Evolutionary conservation across 2,113 vertebrate genomes (phyloP), one percentile per base, ranked within the genome.

Genomic region (Cyanistes caeruleus): DNA sequence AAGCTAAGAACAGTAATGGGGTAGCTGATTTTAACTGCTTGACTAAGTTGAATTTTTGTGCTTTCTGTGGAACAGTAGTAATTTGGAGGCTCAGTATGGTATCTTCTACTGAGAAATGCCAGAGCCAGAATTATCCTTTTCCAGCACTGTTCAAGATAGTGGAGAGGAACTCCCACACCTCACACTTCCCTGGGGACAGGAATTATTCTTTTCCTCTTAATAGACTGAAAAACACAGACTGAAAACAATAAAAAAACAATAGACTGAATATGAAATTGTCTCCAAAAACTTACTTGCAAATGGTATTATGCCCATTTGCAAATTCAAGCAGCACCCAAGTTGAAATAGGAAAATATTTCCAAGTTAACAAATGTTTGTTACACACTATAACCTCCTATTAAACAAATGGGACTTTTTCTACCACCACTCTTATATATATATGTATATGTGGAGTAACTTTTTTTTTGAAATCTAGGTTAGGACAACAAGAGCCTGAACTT

Each of bases 401-500:
- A 90, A 64, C 13, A 68, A 59, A 60, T 3, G 28, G 2, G 39
- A 44, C n/a, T 69, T 90, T 81, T 89, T 27, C 44, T 62, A 64
- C 23, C 30, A 78, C 24, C 30, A 33, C 22, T 56, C 31, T 7
- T 39, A 39, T 10, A 22, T 43, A 10, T 44, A 9, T 43, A 78
- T 64, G 6, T 20, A 35, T 7, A 65, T 6, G 23, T 19, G 33
- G 48, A 84, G n/a, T 19, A 93, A 87, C 27, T 79, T 89, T 78
- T 70, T 43, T 43, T 55, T 43, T 10, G 3, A 94, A 97, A 97
- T 94, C 52, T 94, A 95, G 88, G 87, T 96, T 93, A 90, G 67
- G 60, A 94, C 67, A 95, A 96, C 37, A 91, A 84, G 19, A 97
- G 59, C 78, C 95, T 97, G 97, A 94, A 96, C 89, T 97, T 97